Conservation (phyloP, 2,797 vertebrate species). For the Monodelphis domestica region DNA sequence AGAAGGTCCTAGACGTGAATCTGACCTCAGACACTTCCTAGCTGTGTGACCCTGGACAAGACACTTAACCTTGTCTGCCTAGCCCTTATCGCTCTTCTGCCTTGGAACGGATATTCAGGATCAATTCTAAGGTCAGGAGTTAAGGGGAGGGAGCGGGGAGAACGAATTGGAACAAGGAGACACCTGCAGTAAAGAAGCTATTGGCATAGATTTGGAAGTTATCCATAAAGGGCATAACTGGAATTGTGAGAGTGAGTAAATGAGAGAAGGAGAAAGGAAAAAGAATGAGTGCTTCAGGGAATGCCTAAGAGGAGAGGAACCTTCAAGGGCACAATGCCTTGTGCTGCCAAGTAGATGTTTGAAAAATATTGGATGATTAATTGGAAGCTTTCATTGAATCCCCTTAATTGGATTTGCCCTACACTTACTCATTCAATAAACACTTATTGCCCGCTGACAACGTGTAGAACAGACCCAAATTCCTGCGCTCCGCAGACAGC, state of each 20-base stretch:
- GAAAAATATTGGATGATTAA: constrained; percentile 55
- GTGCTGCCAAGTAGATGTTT: background rate
- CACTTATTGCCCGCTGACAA: constrained; percentile 40
- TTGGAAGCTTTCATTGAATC: constrained; percentile 20
- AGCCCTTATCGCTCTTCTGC: too few species aligned
- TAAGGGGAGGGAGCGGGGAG: too few species aligned
- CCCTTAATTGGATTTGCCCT: constrained; percentile 44
- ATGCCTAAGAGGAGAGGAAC: background rate
- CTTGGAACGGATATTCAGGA: too few species aligned
- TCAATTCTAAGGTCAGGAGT: too few species aligned
- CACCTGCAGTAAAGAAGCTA: background rate
- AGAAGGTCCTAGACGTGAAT: too few species aligned
- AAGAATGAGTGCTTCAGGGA: background rate
- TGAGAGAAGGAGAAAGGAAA: background rate
- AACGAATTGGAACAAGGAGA: background rate
- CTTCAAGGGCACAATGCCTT: background rate
- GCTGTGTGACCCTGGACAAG: too few species aligned
- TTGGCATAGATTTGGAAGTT: background rate
- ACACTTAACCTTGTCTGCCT: too few species aligned
- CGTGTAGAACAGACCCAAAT: constrained; percentile 31
- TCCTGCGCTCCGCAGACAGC: background rate
- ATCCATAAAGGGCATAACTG: background rate
- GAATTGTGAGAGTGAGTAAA: background rate
- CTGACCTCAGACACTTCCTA: too few species aligned
- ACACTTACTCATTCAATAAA: constrained; percentile 14